Base-by-base conservation (phyloP, 2,113 vertebrate genomes). In the Pseudorhombus dupliciocellatus region DNA sequence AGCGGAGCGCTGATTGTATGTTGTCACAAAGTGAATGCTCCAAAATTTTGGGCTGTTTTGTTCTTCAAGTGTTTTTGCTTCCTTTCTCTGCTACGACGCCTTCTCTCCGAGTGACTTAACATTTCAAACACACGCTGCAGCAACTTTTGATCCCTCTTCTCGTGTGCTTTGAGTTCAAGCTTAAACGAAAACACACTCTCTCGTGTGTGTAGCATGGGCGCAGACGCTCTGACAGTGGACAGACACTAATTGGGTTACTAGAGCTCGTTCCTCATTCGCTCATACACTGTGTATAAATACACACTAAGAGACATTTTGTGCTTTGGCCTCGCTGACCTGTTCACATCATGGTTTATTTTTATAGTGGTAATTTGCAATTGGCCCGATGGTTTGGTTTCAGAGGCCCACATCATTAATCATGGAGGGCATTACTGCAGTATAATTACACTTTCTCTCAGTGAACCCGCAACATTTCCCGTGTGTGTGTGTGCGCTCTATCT, bases 261-360 rank as follows among this genome's bases (percentile, higher is more conserved):
- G 86, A 84, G 73, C 87, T 86, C 48, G 56, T 77, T 89, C 83
- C 81, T 70, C 69, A 21, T 75, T 78, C 81, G 51, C 84, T 84
- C 73, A 60, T 56, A 78, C 83, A 54, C 71, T 40, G 42, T 77
- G 51, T 87, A 88, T 90, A 91, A 89, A 92, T 70, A 90, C 77
- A 88, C 85, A 73, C 84, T 75, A 31, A 66, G 60, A 90, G 86
- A 87, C 82, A 80, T 89, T 90, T 80, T 80, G 81, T 87, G 87
- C 87, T 87, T 48, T 58, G 87, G 83, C 87, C 84, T 71, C 56
- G n/a, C 88, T 90, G 88, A 90, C 90, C 89, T 84, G 85, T 83
- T 91, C 82, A 90, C 84, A 82, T 90, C 80, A 84, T 9, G 56
- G 75, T 87, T 89, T 92, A 92, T 92, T 92, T 92, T 92, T 92